phyloP scores from a whole-genome alignment of 2,888 invertebrate species.

The Xiphydria camelus region DNA sequence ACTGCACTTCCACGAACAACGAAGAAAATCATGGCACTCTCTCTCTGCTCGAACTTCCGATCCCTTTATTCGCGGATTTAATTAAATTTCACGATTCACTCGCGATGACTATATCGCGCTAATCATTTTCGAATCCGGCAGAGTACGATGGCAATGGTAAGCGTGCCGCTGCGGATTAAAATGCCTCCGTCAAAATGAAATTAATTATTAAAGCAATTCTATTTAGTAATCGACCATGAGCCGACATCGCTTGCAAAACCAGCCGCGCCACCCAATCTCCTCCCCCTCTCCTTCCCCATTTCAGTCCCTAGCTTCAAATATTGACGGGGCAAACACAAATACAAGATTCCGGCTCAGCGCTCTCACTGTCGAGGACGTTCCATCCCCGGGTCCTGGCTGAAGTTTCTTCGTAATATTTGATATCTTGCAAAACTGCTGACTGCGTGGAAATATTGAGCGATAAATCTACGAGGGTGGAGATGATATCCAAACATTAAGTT shows the following conservation, averaged over 20 bases:
- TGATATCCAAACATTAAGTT: conserved; percentile 13
- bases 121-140: too few species aligned
- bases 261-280: background rate
- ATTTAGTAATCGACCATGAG: conserved; percentile 4
- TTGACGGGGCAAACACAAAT: conserved; percentile 10
- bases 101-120: too few species aligned
- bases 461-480: conserved; percentile 5
- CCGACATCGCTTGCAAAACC: background rate
- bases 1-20: too few species aligned
- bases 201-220: conserved; percentile 10
- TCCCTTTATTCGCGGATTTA: too few species aligned
- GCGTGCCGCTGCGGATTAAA: background rate
- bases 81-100: too few species aligned
- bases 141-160: too few species aligned
- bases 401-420: conserved; percentile 11
- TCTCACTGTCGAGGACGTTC: background rate
- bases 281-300: too few species aligned
- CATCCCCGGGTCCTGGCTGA: conserved; percentile 1
- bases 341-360: conserved; percentile 3
- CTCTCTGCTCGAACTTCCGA: too few species aligned
- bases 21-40: too few species aligned
- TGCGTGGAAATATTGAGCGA: conserved; percentile 7
- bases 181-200: background rate
- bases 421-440: conserved; percentile 11
- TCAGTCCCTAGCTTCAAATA: conserved; percentile 8